Evolutionary conservation across 2,113 vertebrate species (phyloP), one percentile per base, ranked within the genome.

Genomic region (Mirza zaza): DNA sequence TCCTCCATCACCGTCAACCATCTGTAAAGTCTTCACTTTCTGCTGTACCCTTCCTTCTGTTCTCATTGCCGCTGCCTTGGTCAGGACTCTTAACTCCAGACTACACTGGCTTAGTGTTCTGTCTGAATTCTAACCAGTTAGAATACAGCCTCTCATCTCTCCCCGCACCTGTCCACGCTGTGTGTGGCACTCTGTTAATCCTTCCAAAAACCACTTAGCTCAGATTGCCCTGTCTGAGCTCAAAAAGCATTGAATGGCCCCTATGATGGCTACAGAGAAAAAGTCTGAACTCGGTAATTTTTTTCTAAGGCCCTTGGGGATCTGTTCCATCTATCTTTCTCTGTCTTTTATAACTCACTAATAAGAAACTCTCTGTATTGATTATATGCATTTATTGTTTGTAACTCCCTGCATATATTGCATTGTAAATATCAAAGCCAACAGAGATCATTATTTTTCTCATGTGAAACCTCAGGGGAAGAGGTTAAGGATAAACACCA

Each of bases 371-470:
- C 12, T 68, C n/a, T 75, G 18, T 84, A 10, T 88, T 82, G 34
- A 29, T 75, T 65, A 52, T 39, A 52, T 75, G 81, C 25, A 59
- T 67, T 81, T 94, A 45, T 55, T 52, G 4, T 87, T 75, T 75
- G 63, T 76, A 48, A 68, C 61, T 89, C 29, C 0, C n/a, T 76
- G 59, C 0, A 52, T 77, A 12, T 42, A 73, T 34, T 55, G 23
- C 6, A 32, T 55, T 87, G 25, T 71, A 52, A 87, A 90, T 42
- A 55, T 48, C 13, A 57, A 90, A 57, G 27, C 27, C 59, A 87
- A 71, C 1, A 52, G 77, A 89, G 81, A 68, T 83, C 4, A 81
- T 84, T 91, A 63, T n/a, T 93, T 95, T 87, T 81, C 34, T n/a
- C 87, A 65, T 5, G 18, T 27, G 82, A 80, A 82, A 91, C 7